phyloP scores from a whole-genome alignment of 2,797 vertebrate genomes.

The Acanthornis magna region DNA sequence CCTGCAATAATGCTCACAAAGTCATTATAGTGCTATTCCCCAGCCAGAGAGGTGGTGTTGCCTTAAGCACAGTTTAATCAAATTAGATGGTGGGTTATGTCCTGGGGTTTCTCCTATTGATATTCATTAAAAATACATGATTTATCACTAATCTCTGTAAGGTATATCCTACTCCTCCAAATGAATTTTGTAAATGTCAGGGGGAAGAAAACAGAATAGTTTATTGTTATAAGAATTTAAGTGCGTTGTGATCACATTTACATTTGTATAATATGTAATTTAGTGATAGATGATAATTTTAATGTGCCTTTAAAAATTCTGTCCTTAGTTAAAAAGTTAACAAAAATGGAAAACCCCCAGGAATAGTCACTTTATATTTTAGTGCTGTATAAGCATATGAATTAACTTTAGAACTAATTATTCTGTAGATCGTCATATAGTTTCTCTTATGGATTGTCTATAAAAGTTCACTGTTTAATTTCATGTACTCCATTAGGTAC shows the following conservation, averaged over 20 bases:
- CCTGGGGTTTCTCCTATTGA: conserved; percentile 89
- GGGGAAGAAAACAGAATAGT: conserved; percentile 79
- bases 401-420: conserved; percentile 56
- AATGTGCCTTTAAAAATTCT: conserved; percentile 71
- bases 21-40: conserved; percentile 89
- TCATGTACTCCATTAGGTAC: neutral
- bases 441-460: neutral
- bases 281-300: conserved; percentile 75
- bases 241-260: conserved; percentile 77
- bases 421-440: neutral
- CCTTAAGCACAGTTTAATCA: conserved; percentile 93
- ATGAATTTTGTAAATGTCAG: conserved; percentile 84
- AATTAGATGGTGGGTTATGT: conserved; percentile 90
- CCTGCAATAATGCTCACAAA: conserved; percentile 87
- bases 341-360: conserved; percentile 67
- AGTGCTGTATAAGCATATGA: conserved; percentile 27
- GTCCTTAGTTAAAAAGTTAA: conserved; percentile 76
- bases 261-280: conserved; percentile 79
- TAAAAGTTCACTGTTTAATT: neutral
- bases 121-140: conserved; percentile 94
- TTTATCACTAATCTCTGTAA: conserved; percentile 90
- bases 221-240: conserved; percentile 81
- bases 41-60: conserved; percentile 84
- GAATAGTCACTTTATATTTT: conserved; percentile 55
- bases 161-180: conserved; percentile 81